Percentiles rank a stretch among this genome's conserved stretches.
phyloP scores from a whole-genome alignment of 2,888 invertebrate genomes.

The Melolontha melolontha region DNA sequence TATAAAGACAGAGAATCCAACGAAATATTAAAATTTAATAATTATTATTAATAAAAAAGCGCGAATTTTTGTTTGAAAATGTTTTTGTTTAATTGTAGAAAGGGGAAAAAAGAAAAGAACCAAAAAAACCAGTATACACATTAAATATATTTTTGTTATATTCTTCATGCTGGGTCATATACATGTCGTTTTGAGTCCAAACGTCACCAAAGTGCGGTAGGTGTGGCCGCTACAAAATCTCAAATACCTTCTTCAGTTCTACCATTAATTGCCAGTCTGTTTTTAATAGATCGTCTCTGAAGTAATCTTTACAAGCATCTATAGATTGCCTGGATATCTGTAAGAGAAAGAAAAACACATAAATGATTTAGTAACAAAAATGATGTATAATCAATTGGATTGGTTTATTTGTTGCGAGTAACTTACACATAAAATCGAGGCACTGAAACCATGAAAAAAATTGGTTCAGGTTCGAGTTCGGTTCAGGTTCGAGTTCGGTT shows the following conservation, averaged over 20 bases:
- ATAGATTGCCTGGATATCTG: conserved; percentile 98
- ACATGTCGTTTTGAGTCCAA: conserved; percentile 6
- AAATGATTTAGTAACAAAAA: not conserved
- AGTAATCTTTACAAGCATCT: conserved; percentile 99
- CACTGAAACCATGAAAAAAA: no score
- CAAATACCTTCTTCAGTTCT: conserved; percentile 96
- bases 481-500: no score
- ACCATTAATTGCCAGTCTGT: conserved; percentile 99
- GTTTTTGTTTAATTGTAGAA: no score
- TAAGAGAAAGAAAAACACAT: conserved; percentile 62
- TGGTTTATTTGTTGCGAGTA: no score
- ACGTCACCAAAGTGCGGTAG: not conserved
- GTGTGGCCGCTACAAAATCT: conserved; percentile 81
- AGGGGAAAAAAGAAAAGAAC: no score
- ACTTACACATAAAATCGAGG: no score
- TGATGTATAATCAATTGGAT: no score
- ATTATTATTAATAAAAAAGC: no score
- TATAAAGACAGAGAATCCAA: no score
- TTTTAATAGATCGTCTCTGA: conserved; percentile 96
- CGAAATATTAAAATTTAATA: no score
- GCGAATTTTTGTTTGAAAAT: no score
- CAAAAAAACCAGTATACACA: conserved; percentile 2
- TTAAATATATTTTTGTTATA: not conserved
- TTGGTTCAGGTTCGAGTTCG: no score
- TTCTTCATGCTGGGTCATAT: conserved; percentile 1